Conservation (phyloP, 2,113 vertebrate species). For the Glaucomys volans region DNA sequence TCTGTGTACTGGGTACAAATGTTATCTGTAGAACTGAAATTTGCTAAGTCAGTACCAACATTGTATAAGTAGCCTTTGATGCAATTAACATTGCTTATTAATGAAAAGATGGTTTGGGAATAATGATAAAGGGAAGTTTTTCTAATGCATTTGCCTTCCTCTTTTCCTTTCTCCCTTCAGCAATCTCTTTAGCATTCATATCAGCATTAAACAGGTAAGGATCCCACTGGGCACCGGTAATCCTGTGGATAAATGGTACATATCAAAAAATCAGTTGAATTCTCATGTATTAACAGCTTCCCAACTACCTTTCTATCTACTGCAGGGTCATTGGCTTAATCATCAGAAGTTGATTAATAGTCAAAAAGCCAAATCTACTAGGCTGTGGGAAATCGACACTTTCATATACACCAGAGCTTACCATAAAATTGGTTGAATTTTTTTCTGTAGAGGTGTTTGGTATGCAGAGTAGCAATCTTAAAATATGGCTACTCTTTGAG, state of each 20-base stretch:
- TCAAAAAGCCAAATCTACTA: background rate
- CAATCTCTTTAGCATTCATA: constrained; percentile 53
- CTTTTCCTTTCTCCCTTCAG: constrained; percentile 7
- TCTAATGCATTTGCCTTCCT: background rate
- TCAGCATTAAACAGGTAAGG: constrained; percentile 50
- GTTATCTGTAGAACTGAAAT: background rate
- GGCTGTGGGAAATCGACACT: background rate
- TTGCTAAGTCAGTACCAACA: background rate
- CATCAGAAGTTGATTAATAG: constrained; percentile 59
- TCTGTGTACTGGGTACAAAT: background rate
- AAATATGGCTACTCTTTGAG: background rate
- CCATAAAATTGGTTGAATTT: background rate
- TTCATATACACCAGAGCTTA: background rate
- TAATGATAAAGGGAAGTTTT: background rate
- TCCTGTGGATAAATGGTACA: constrained; percentile 3
- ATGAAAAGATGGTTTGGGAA: background rate
- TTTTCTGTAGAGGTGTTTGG: background rate
- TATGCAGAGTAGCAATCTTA: background rate
- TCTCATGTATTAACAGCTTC: constrained; percentile 31
- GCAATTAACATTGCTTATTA: background rate
- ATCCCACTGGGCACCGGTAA: constrained; percentile 21
- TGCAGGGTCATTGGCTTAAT: constrained; percentile 52
- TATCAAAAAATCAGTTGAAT: constrained; percentile 65
- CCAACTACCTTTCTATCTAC: constrained; percentile 44
- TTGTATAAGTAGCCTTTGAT: background rate